Evolutionary conservation across 2,888 invertebrate genomes (phyloP).

Genomic region (Polylopha cassiicola): DNA sequence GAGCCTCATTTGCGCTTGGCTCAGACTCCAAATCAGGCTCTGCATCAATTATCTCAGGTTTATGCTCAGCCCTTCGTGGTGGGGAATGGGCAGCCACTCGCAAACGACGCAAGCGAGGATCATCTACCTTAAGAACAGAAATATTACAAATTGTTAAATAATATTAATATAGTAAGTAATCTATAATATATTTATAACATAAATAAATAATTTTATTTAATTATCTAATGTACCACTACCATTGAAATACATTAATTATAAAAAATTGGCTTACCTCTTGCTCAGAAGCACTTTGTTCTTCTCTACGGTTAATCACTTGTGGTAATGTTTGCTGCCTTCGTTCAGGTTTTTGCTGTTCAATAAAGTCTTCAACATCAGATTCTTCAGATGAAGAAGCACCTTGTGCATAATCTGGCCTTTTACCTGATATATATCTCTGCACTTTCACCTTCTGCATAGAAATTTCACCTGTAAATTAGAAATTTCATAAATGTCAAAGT

Average conservation of each 20-base stretch:
- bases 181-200: too few relatives aligned
- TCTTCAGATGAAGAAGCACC: slow-evolving; percentile 91
- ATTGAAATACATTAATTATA: not conserved
- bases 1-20: slow-evolving; percentile 61
- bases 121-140: slow-evolving; percentile 79
- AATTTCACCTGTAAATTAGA: slow-evolving; percentile 85
- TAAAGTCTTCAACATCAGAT: slow-evolving; percentile 91
- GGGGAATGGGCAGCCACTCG: slow-evolving; percentile 65
- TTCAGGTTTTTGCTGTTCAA: slow-evolving; percentile 77
- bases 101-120: slow-evolving; percentile 88
- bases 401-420: slow-evolving; percentile 97
- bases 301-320: slow-evolving; percentile 50
- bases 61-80: slow-evolving; percentile 78
- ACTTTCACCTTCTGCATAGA: slow-evolving; percentile 99
- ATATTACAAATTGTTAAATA: too few relatives aligned
- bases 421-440: slow-evolving; percentile 97
- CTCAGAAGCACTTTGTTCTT: slow-evolving; percentile 62
- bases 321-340: slow-evolving; percentile 57
- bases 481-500: slow-evolving; percentile 10
- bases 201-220: too few relatives aligned
- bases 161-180: too few relatives aligned
- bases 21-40: slow-evolving; percentile 63
- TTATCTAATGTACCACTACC: too few relatives aligned
- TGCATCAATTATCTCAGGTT: slow-evolving; percentile 67
- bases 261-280: slow-evolving; percentile 49